phyloP scores from a whole-genome alignment of 2,113 vertebrate species.

The Gallinago undulata region DNA sequence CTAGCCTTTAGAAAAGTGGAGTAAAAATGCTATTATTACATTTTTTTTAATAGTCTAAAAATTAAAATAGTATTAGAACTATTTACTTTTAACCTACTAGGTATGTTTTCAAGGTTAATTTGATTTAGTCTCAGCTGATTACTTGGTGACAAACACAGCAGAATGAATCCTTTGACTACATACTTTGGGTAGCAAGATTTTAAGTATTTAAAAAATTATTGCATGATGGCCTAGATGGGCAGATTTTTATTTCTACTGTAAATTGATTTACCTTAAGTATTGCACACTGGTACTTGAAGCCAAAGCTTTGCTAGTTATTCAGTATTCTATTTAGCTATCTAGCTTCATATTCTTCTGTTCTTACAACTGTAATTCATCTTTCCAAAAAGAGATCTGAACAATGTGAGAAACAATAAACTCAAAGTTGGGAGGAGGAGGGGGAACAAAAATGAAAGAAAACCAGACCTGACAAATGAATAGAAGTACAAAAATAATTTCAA shows the following conservation, averaged over 20 bases:
- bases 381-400: neutral
- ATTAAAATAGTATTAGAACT: neutral
- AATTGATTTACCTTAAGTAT: neutral
- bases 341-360: neutral
- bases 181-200: neutral
- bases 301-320: neutral
- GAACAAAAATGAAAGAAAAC: neutral
- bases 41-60: constrained; percentile 7
- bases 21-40: neutral
- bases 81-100: neutral
- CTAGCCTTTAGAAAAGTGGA: neutral
- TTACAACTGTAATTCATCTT: neutral
- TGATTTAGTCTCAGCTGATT: neutral
- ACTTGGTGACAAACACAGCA: neutral
- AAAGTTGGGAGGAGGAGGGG: neutral
- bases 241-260: neutral
- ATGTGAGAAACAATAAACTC: constrained; percentile 20
- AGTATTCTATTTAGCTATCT: neutral
- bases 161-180: neutral
- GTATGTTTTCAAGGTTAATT: neutral
- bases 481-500: neutral
- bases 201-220: neutral
- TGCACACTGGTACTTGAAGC: neutral
- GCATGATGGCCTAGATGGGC: neutral
- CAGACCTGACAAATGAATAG: constrained; percentile 20